Conservation (phyloP, 2,888 invertebrate species). For the Philaethria dido region DNA sequence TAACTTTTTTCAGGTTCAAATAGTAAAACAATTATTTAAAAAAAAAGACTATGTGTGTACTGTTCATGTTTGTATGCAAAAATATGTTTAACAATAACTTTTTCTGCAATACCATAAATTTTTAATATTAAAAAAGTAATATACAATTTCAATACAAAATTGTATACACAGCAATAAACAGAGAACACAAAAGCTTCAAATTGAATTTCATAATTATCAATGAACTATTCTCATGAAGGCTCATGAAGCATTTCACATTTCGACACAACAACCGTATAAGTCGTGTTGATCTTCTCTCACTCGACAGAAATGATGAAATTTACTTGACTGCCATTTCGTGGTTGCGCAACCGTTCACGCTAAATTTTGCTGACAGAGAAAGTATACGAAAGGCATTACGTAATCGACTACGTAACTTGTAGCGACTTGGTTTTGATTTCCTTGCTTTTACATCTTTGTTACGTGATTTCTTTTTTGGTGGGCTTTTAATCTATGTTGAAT, state of each 20-base stretch:
- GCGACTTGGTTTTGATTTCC: conserved; percentile 81
- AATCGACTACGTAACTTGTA: conserved; percentile 76
- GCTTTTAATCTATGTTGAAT: conserved; percentile 30
- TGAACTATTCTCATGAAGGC: not conserved
- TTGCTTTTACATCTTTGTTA: conserved; percentile 78
- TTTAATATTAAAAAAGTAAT: no score
- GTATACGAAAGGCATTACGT: conserved; percentile 83
- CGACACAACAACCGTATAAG: conserved; percentile 68
- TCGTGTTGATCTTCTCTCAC: conserved; percentile 70
- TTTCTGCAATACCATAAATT: no score
- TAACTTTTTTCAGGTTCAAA: no score
- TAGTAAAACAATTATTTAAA: no score
- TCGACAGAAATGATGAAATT: conserved; percentile 80
- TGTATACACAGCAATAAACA: no score
- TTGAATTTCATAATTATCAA: not conserved
- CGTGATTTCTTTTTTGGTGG: conserved; percentile 64
- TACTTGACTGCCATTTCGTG: conserved; percentile 79
- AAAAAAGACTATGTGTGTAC: no score
- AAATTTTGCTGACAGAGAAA: conserved; percentile 84
- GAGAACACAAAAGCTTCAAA: not conserved
- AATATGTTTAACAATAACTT: no score
- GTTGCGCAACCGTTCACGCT: conserved; percentile 76
- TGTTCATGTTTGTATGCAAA: no score
- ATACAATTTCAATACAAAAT: no score
- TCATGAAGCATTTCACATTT: conserved; percentile 63